Evolutionary conservation across 1,140 invertebrate species (phyloP).

Genomic region (Tetramorium parvispinum): DNA sequence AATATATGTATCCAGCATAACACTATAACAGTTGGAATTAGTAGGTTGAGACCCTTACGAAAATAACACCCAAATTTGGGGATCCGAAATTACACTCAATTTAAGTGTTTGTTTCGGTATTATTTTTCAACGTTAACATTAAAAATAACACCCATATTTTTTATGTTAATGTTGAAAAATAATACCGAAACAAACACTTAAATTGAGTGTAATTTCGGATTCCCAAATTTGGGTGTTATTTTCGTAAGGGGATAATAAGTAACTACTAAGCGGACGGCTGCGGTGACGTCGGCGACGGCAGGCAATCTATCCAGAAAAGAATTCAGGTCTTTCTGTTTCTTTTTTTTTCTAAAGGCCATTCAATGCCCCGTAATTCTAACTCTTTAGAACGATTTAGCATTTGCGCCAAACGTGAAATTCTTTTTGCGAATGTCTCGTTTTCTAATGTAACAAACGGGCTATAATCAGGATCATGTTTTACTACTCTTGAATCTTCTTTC

Average conservation of each 20-base stretch:
- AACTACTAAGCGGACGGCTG: constrained; percentile 67
- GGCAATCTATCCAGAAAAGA: constrained; percentile 82
- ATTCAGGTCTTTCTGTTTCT: constrained; percentile 73
- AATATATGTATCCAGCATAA: too few species aligned
- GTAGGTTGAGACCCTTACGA: constrained; percentile 80
- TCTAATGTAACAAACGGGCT: constrained; percentile 64
- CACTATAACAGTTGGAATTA: constrained; percentile 74
- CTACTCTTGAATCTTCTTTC: constrained; percentile 41
- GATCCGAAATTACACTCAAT: too few species aligned
- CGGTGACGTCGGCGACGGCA: constrained; percentile 59
- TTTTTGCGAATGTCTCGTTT: constrained; percentile 63
- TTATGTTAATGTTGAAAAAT: too few species aligned
- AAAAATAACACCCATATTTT: too few species aligned
- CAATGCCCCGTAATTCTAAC: constrained; percentile 73
- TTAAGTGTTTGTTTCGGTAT: too few species aligned
- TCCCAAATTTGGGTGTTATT: too few species aligned
- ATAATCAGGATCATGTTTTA: constrained; percentile 64
- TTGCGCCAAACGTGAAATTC: constrained; percentile 65
- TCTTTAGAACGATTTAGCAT: constrained; percentile 70
- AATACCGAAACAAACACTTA: too few species aligned
- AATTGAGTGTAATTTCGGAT: too few species aligned
- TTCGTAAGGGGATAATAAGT: too few species aligned
- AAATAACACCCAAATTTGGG: too few species aligned
- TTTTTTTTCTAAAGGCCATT: constrained; percentile 75
- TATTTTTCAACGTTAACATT: too few species aligned